Conservation (phyloP, 2,113 vertebrate genomes). For the Austrofundulus limnaeus region DNA sequence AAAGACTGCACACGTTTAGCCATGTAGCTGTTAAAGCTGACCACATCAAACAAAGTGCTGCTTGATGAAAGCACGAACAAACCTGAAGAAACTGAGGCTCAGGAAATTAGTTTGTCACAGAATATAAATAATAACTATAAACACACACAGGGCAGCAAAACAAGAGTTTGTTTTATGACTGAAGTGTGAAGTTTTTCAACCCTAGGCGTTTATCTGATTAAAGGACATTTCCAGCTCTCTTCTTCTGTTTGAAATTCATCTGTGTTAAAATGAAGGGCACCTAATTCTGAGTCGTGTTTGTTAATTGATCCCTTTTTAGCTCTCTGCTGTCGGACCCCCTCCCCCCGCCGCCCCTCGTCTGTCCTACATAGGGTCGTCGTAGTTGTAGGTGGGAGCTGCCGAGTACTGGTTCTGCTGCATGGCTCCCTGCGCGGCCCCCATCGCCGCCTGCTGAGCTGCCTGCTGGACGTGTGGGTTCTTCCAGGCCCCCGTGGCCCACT, state of each 20-base stretch:
- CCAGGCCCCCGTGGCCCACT: slow-evolving; percentile 96
- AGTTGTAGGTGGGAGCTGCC: slow-evolving; percentile 92
- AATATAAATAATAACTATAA: slow-evolving; percentile 19
- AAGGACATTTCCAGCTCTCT: slow-evolving; percentile 38
- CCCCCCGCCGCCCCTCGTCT: not conserved
- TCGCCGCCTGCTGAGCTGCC: slow-evolving; percentile 91
- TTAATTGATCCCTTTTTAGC: slow-evolving; percentile 67
- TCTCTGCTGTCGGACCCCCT: slow-evolving; percentile 29
- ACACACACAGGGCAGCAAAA: slow-evolving; percentile 34
- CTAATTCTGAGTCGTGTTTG: slow-evolving; percentile 69
- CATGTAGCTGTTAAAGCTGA: slow-evolving; percentile 10
- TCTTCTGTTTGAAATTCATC: slow-evolving; percentile 46
- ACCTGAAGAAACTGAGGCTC: slow-evolving; percentile 34
- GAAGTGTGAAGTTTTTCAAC: slow-evolving; percentile 33
- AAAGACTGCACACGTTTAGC: slow-evolving; percentile 14
- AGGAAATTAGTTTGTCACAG: slow-evolving; percentile 28
- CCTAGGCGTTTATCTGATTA: slow-evolving; percentile 15
- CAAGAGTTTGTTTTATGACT: slow-evolving; percentile 16
- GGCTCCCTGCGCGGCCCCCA: slow-evolving; percentile 91
- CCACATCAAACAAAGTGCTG: slow-evolving; percentile 13
- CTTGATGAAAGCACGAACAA: slow-evolving; percentile 11
- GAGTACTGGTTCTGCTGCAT: slow-evolving; percentile 91
- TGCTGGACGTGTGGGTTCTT: slow-evolving; percentile 97
- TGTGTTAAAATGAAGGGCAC: slow-evolving; percentile 62
- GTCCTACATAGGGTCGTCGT: slow-evolving; percentile 93